A percentile compares a stretch with the other conserved stretches of the same genome.
Conservation (phyloP, 1,140 invertebrate genomes). For the Ylistrum balloti region DNA sequence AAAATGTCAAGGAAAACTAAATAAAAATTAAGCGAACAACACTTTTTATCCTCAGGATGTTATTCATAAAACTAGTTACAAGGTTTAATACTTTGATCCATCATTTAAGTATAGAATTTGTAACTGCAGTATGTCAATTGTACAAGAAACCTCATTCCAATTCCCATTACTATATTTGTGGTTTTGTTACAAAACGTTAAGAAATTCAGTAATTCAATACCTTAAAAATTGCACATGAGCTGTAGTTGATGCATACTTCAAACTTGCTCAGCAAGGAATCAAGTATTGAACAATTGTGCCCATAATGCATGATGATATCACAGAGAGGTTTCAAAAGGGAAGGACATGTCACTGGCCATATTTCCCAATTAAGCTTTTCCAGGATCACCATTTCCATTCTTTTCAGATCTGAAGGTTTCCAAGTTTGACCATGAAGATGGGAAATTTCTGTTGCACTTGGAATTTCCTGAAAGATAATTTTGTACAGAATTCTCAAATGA, state of each 20-base stretch:
- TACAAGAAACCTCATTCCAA: too few species aligned
- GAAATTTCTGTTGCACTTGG: slow-evolving; percentile 65
- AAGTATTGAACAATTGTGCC: neutral
- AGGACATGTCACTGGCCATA: slow-evolving; percentile 59
- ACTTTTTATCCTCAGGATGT: too few species aligned
- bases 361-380: slow-evolving; percentile 66
- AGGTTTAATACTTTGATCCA: too few species aligned
- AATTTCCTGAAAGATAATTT: slow-evolving; percentile 53
- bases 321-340: slow-evolving; percentile 48
- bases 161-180: too few species aligned
- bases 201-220: too few species aligned
- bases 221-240: slow-evolving; percentile 47
- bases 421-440: slow-evolving; percentile 62
- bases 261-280: slow-evolving; percentile 46
- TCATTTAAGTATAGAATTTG: too few species aligned
- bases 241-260: slow-evolving; percentile 60
- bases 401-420: slow-evolving; percentile 70
- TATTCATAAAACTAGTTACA: too few species aligned
- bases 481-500: too few species aligned
- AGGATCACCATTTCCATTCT: slow-evolving; percentile 70
- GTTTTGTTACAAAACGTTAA: too few species aligned
- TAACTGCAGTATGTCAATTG: too few species aligned
- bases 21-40: too few species aligned
- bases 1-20: too few species aligned
- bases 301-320: slow-evolving; percentile 49